phyloP scores from a whole-genome alignment of 2,113 vertebrate genomes.

The Lampris megalopsis region DNA sequence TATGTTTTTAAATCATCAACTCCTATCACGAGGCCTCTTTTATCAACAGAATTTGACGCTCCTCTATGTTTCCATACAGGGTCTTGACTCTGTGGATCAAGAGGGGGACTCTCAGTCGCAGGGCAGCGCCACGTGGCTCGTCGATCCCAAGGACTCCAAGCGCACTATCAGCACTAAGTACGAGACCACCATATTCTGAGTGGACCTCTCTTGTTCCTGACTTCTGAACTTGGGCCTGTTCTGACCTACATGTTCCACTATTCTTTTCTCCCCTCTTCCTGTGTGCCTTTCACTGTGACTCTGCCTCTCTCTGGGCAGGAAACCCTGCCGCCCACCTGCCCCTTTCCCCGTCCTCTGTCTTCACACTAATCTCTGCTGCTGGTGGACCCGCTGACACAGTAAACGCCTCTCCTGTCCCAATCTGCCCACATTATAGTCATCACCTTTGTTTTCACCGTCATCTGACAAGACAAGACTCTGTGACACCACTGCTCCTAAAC shows the following conservation, averaged over 20 bases:
- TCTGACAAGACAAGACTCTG: conserved; percentile 24
- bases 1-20: neutral
- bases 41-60: neutral
- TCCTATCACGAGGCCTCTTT: neutral
- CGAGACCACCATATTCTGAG: conserved; percentile 99
- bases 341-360: neutral
- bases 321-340: neutral
- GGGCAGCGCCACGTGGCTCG: conserved; percentile 91
- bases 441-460: conserved; percentile 14
- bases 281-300: conserved; percentile 75
- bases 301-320: conserved; percentile 43
- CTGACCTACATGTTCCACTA: conserved; percentile 20
- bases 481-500: conserved; percentile 29
- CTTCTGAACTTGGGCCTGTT: conserved; percentile 39
- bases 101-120: conserved; percentile 89
- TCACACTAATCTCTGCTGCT: conserved; percentile 9
- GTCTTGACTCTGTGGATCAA: conserved; percentile 83
- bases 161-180: conserved; percentile 98
- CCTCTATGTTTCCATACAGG: conserved; percentile 72
- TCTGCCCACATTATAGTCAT: conserved; percentile 1
- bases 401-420: neutral
- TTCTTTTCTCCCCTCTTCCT: conserved; percentile 43
- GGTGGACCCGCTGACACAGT: neutral
- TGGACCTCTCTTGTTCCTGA: conserved; percentile 56
- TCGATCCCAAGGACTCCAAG: conserved; percentile 95